phyloP scores from a whole-genome alignment of 2,888 invertebrate species.

The Psococerastis gibbosa region DNA sequence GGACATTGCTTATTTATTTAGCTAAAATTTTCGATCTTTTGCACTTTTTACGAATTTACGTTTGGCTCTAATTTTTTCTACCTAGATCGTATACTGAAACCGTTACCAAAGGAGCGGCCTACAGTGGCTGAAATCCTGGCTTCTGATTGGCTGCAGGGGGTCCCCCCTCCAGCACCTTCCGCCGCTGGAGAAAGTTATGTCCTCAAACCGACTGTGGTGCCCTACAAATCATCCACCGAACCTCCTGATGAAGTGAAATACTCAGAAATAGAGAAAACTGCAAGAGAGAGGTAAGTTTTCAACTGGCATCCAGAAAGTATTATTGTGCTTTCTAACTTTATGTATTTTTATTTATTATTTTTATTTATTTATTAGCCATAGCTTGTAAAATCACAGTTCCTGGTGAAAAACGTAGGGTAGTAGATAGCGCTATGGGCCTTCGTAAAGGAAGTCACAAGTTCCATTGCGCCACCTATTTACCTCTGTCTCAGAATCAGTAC shows the following conservation, averaged over 20 bases:
- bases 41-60: not conserved
- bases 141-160: conserved; percentile 36
- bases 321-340: too few species aligned
- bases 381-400: too few species aligned
- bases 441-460: too few species aligned
- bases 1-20: not conserved
- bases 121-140: conserved; percentile 29
- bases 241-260: conserved; percentile 14
- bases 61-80: not conserved
- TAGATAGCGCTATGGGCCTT: too few species aligned
- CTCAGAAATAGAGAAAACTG: conserved; percentile 18
- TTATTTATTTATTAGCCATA: too few species aligned
- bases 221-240: not conserved
- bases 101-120: conserved; percentile 29
- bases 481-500: too few species aligned
- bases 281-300: conserved; percentile 16
- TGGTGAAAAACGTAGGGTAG: too few species aligned
- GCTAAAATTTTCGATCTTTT: not conserved
- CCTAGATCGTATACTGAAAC: conserved; percentile 18
- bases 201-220: conserved; percentile 10
- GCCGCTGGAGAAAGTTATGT: conserved; percentile 13
- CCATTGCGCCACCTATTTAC: too few species aligned
- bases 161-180: conserved; percentile 15
- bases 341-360: too few species aligned
- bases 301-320: too few species aligned